These are phyloP conservation scores for Pelecanus crispus DNA, from an alignment of 2,113 vertebrate genomes.

Conservation along the genomic window DNA sequence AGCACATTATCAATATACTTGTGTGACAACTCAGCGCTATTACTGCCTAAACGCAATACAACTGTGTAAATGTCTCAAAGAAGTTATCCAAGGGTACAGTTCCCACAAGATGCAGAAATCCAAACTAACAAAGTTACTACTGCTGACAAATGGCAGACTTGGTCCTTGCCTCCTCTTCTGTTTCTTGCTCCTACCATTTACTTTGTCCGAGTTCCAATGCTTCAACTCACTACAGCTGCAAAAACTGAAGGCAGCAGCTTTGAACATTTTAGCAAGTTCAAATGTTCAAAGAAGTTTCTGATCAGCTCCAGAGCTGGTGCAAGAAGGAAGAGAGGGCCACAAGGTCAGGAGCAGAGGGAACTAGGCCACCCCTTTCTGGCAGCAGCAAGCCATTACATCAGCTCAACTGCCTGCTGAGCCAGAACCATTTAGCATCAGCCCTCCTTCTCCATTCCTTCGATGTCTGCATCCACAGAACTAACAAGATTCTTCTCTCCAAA, in stretches of 20 bases:
- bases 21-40: not conserved
- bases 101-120: not conserved
- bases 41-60: not conserved
- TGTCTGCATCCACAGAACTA: not conserved
- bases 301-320: not conserved
- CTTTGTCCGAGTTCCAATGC: not conserved
- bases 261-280: not conserved
- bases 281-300: not conserved
- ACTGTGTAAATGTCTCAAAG: not conserved
- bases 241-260: not conserved
- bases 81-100: not conserved
- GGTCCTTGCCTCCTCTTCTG: not conserved
- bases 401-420: not conserved
- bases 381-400: not conserved
- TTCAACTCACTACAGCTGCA: not conserved
- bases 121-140: not conserved
- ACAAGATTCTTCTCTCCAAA: not conserved
- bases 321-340: not conserved
- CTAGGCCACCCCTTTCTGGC: not conserved
- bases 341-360: not conserved
- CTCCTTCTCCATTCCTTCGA: not conserved
- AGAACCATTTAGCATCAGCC: not conserved
- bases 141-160: not conserved
- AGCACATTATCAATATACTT: not conserved
- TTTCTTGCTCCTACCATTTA: not conserved